These are phyloP conservation scores for Tenebrio molitor DNA, from an alignment of 1,140 invertebrate species.

Conservation along the genomic window DNA sequence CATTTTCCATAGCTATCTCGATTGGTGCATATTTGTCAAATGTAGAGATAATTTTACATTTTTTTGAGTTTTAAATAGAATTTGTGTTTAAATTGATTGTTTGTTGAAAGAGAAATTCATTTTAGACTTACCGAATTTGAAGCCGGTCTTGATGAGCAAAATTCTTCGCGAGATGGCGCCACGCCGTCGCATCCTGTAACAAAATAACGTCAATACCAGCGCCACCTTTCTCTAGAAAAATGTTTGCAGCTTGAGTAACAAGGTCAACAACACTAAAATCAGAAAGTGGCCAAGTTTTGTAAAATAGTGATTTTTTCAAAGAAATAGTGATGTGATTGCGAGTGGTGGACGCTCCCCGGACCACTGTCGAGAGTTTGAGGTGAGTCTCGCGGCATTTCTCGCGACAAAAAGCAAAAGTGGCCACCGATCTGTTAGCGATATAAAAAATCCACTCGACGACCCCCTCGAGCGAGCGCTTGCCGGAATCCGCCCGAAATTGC, in stretches of 20 bases:
- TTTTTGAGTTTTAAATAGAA: no score
- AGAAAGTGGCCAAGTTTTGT: conserved; percentile 57
- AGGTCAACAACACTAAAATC: conserved; percentile 65
- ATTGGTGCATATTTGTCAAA: no score
- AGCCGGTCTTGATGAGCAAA: no score
- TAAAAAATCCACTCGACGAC: background rate
- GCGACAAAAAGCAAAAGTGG: background rate
- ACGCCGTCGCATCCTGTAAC: background rate
- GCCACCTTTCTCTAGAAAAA: conserved; percentile 29
- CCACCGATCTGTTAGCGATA: conserved; percentile 3
- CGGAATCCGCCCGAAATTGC: background rate
- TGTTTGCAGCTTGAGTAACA: conserved; percentile 62
- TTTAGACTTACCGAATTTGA: no score
- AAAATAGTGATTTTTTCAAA: conserved; percentile 44
- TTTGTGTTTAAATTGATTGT: no score
- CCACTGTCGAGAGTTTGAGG: background rate
- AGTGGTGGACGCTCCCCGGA: background rate
- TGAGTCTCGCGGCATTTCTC: background rate
- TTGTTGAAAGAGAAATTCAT: no score
- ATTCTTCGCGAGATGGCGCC: conserved; percentile 10
- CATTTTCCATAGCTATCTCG: no score
- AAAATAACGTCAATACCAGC: conserved; percentile 16
- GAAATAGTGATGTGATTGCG: conserved; percentile 56
- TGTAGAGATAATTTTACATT: no score
- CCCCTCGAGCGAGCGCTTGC: background rate